Evolutionary conservation across 1,140 invertebrate genomes (phyloP), one percentile per base, ranked within the genome.

Genomic region (Brachionus sp.): DNA sequence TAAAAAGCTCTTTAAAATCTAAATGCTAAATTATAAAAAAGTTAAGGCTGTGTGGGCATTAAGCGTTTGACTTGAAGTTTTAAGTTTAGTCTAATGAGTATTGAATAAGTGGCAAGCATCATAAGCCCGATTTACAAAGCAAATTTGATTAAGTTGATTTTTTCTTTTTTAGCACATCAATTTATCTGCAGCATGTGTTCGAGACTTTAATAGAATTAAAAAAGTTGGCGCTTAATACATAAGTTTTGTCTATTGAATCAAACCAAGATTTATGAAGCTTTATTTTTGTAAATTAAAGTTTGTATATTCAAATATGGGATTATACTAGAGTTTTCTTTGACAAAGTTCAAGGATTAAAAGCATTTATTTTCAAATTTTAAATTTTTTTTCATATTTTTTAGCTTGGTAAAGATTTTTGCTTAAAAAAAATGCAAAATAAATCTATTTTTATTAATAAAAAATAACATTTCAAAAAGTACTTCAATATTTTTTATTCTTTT

Each of bases 51-150:
- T 19, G 16, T 25, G 16, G 5, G 50, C 35, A 16, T n/a, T 6
- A 68, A 68, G 19, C 29, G 7, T 64, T 64, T 9, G 1, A 64
- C 12, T 13, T 64, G 2, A 12, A 33, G 12, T 25, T 5, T 19
- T 33, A 68, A 68, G 3, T n/a, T 37, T 35, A 46, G 10, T 46
- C 44, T 13, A 13, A 2, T 13, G 44, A 10, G 10, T 16, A 46
- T 46, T 46, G n/a, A 46, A 46, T 46, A 46, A 46, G 10, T 35
- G 1, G 12, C 23, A 33, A 37, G 29, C 35, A 68, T 68, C 50
- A 57, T 57, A 57, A 57, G 50, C 50, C 50, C 50, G 50, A 57
- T 57, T 57, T 57, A 57, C 50, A 25, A 57, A 57, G 50, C 50
- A 57, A 57, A 57, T 57, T 57, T 57, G 50, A 57, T 57, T n/a